Evolutionary conservation across 2,113 vertebrate genomes (phyloP).

Genomic region (Gymnobelideus leadbeateri): DNA sequence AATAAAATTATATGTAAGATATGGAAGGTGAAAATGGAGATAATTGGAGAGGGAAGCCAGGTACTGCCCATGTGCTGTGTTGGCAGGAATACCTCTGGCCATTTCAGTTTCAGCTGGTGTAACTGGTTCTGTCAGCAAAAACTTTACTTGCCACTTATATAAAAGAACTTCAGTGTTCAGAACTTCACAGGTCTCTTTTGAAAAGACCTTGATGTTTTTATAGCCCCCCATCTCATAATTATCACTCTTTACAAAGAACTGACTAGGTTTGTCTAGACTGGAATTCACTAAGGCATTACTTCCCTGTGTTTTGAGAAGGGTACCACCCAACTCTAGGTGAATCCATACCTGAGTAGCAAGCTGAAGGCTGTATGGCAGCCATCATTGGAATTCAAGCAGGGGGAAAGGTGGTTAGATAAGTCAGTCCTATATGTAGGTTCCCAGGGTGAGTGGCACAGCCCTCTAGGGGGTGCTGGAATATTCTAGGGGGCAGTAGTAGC

Average conservation of each 20-base stretch:
- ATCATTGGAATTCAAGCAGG: slow-evolving; percentile 32
- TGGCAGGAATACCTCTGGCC: neutral
- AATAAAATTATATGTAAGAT: neutral
- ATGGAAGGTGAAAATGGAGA: neutral
- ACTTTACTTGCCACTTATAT: neutral
- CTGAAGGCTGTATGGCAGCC: slow-evolving; percentile 58
- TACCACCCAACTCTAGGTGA: slow-evolving; percentile 57
- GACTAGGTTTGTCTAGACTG: slow-evolving; percentile 58
- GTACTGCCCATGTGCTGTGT: neutral
- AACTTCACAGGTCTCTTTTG: neutral
- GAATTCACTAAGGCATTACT: slow-evolving; percentile 59
- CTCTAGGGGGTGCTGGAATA: too few relatives aligned
- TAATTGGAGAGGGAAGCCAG: neutral
- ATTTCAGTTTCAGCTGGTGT: neutral
- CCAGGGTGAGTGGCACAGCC: too few relatives aligned
- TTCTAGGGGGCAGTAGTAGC: too few relatives aligned
- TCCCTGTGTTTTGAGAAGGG: slow-evolving; percentile 68
- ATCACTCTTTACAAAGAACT: slow-evolving; percentile 43
- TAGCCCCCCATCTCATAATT: neutral
- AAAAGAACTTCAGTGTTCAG: neutral
- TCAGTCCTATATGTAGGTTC: neutral
- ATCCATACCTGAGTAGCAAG: slow-evolving; percentile 65
- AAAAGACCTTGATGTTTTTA: neutral
- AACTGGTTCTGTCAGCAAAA: too few relatives aligned
- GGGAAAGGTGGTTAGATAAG: slow-evolving; percentile 27